Base-by-base conservation (phyloP, 2,888 invertebrate species). In the Pristionchus fissidentatus region DNA sequence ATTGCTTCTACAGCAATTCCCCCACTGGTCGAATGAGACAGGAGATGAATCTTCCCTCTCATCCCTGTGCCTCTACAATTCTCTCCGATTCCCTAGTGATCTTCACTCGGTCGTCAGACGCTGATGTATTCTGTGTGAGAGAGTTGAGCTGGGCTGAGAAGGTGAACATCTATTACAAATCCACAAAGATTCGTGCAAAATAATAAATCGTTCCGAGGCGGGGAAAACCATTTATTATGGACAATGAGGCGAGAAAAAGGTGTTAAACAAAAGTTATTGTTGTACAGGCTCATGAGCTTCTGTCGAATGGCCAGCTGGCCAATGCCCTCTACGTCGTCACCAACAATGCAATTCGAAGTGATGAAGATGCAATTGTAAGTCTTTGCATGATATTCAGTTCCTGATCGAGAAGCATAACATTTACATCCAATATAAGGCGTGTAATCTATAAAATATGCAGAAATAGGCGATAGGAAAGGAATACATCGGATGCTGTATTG, bases 121-220 rank as follows among this genome's bases (percentile, higher is more conserved):
- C 79, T 15, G 79, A 79, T 15, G 79, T 79, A 1, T 79, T 41
- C 79, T 55, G 55, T 7, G 38, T 79, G 13, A 22, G 57, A 29
- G 49, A 79, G 26, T 13, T 79, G 8, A 57, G 43, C 41, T 79
- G 79, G 79, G 38, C 57, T 0, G 38, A 79, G 29, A 79, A 79
- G 57, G 79, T 79, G 13, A 3, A 55, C n/a, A n/a, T n/a, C n/a
- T n/a, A n/a, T n/a, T n/a, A n/a, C n/a, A n/a, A n/a, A n/a, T n/a
- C n/a, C n/a, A n/a, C n/a, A n/a, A n/a, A n/a, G n/a, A n/a, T n/a
- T 35, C 8, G 7, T 35, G 4, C 1, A 35, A 35, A 35, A 38
- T 1, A 38, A 19, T 3, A 41, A 41, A 38, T 66, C 32, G 19
- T 66, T n/a, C n/a, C n/a, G n/a, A n/a, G n/a, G n/a, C n/a, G n/a